A percentile compares a stretch with the other conserved stretches of the same genome.
Evolutionary conservation across 2,113 vertebrate genomes (phyloP).

Genomic region (Cisticola juncidis): DNA sequence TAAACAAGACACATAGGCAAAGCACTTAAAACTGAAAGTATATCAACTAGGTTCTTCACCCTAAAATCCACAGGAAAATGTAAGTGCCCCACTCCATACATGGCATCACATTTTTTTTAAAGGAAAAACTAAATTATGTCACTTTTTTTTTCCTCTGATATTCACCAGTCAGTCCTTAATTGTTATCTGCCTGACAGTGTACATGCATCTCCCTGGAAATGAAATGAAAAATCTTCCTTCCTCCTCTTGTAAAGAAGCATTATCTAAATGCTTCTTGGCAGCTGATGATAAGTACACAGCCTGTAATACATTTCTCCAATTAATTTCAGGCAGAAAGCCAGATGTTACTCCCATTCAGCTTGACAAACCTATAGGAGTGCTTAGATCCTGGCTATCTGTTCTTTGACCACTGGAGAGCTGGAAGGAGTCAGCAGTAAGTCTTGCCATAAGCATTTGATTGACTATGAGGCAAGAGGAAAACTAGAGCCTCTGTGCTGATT

Average conservation of each 20-base stretch:
- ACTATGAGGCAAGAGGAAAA: background rate
- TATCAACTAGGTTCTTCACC: background rate
- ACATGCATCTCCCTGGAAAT: background rate
- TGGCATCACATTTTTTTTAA: background rate
- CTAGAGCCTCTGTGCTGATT: background rate
- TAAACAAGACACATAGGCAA: background rate
- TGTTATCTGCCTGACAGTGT: background rate
- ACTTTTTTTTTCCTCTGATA: background rate
- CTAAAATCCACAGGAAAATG: background rate
- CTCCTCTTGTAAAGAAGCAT: constrained; percentile 11
- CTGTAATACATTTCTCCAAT: constrained; percentile 51
- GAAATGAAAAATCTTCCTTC: background rate
- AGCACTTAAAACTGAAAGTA: background rate
- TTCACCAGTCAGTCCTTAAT: background rate
- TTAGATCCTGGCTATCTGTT: background rate
- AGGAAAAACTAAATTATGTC: background rate
- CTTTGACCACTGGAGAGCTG: background rate
- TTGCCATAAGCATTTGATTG: background rate
- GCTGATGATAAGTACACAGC: constrained; percentile 53
- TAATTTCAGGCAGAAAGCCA: constrained; percentile 60
- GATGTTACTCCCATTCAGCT: constrained; percentile 16
- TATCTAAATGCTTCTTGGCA: constrained; percentile 58
- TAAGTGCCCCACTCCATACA: background rate
- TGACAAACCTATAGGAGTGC: background rate
- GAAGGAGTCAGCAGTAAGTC: background rate